phyloP scores from a whole-genome alignment of 2,888 invertebrate genomes.

The Euzophera pinguis region DNA sequence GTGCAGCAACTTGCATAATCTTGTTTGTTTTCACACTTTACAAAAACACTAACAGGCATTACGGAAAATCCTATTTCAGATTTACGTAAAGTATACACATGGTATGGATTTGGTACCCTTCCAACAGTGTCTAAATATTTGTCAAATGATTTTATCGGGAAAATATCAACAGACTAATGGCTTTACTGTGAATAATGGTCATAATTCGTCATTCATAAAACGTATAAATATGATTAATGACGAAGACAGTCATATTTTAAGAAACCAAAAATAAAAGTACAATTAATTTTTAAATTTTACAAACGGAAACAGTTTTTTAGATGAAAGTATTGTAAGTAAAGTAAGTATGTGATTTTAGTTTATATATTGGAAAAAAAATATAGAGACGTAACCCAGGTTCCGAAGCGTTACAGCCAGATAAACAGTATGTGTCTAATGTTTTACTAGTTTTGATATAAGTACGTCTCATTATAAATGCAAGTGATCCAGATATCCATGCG shows the following conservation, averaged over 20 bases:
- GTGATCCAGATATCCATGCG: too few relatives aligned
- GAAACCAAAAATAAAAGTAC: not conserved
- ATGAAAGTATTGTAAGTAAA: too few relatives aligned
- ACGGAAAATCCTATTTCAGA: not conserved
- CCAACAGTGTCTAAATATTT: slow-evolving; percentile 5
- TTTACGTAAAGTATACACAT: slow-evolving; percentile 3
- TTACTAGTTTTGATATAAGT: too few relatives aligned
- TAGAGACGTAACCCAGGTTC: too few relatives aligned
- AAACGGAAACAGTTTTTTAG: too few relatives aligned
- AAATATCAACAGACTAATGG: not conserved
- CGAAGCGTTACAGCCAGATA: too few relatives aligned
- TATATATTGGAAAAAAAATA: too few relatives aligned
- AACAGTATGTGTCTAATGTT: too few relatives aligned
- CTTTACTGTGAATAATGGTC: not conserved
- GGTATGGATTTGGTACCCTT: slow-evolving; percentile 9
- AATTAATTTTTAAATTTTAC: not conserved
- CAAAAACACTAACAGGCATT: not conserved
- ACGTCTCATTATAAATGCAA: too few relatives aligned
- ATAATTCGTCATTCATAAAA: slow-evolving; percentile 23
- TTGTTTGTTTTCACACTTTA: not conserved
- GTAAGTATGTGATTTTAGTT: too few relatives aligned
- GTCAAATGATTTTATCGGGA: slow-evolving; percentile 10
- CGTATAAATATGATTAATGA: slow-evolving; percentile 19
- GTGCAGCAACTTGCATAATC: too few relatives aligned
- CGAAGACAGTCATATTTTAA: not conserved